Evolutionary conservation across 2,797 vertebrate genomes (phyloP).

Genomic region (Acrocephalus scirpaceus): DNA sequence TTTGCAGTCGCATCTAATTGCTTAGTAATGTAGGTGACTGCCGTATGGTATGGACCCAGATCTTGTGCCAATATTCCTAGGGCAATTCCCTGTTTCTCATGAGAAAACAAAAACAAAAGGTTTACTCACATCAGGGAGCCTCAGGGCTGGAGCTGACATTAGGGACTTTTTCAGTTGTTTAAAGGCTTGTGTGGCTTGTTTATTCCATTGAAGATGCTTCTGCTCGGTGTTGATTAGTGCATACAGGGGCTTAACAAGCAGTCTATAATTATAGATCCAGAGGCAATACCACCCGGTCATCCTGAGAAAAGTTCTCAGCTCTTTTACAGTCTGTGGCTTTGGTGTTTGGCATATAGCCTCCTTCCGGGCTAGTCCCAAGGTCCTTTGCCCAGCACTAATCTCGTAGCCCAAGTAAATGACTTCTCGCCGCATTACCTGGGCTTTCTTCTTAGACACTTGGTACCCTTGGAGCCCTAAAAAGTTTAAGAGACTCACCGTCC

Average conservation of each 20-base stretch:
- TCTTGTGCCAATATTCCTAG: neutral
- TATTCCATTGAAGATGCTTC: neutral
- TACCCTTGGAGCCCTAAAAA: too few species aligned
- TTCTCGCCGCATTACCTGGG: neutral
- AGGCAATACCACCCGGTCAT: too few species aligned
- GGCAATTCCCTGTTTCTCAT: too few species aligned
- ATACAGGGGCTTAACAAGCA: too few species aligned
- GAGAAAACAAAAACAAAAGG: neutral
- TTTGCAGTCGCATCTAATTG: neutral
- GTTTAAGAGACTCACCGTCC: neutral
- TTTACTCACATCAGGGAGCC: neutral
- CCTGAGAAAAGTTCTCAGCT: neutral
- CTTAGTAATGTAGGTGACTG: neutral
- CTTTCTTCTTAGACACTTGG: too few species aligned
- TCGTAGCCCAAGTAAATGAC: neutral
- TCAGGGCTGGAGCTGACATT: neutral
- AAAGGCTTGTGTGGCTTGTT: neutral
- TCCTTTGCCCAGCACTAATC: neutral
- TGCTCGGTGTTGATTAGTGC: neutral
- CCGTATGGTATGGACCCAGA: neutral
- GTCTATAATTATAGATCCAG: too few species aligned
- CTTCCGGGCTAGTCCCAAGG: neutral
- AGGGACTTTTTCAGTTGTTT: neutral
- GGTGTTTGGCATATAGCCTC: neutral
- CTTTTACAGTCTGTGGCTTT: neutral